Evolutionary conservation across 2,888 invertebrate genomes (phyloP).

Genomic region (Hylaea fasciaria): DNA sequence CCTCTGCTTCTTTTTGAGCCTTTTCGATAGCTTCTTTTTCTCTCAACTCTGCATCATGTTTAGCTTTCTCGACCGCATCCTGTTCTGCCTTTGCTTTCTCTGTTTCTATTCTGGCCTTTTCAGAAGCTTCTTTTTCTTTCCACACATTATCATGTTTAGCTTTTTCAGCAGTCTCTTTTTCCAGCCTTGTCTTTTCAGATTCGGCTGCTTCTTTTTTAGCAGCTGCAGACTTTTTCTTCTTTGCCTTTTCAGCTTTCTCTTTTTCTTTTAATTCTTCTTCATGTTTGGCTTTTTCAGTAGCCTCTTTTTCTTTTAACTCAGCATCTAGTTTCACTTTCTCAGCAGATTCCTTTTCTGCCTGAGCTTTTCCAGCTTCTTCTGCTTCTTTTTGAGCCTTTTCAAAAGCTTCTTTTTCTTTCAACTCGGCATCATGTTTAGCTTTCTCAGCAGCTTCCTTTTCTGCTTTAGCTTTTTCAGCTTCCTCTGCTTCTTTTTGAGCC

Average conservation of each 20-base stretch:
- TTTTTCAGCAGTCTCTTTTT: no score
- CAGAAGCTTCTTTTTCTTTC: no score
- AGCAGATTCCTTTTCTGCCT: no score
- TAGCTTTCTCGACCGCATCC: no score
- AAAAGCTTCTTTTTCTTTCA: neutral
- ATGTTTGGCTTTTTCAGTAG: slow-evolving; percentile 12
- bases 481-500: slow-evolving; percentile 2
- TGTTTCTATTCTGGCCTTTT: neutral
- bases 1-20: slow-evolving; percentile 19
- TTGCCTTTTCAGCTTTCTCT: slow-evolving; percentile 16
- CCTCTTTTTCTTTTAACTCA: slow-evolving; percentile 7
- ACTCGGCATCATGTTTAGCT: neutral
- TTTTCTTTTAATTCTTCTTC: no score
- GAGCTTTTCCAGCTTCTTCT: slow-evolving; percentile 4
- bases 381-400: neutral
- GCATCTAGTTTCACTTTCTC: no score
- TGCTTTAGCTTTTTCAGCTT: slow-evolving; percentile 9
- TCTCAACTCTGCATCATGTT: neutral
- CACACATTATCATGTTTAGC: neutral
- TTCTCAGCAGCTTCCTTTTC: no score
- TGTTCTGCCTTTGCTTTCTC: slow-evolving; percentile 2
- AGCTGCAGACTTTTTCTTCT: slow-evolving; percentile 17
- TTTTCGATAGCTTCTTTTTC: slow-evolving; percentile 4
- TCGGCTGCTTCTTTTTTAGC: neutral
- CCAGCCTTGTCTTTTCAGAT: no score